Conservation (phyloP, 2,888 invertebrate species). For the Pseudococcus longispinus region DNA sequence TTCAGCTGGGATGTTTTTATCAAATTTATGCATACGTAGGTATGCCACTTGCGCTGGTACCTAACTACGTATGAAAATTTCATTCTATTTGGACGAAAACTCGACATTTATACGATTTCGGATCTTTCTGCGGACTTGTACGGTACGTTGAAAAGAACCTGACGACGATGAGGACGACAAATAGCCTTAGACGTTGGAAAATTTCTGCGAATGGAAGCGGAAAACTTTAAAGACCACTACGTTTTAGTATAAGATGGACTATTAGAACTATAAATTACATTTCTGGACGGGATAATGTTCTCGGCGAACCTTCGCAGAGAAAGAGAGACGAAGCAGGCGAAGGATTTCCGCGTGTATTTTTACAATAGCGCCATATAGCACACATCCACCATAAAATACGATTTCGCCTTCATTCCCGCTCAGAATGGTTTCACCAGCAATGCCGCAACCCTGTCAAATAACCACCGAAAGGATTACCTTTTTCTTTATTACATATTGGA, state of each 20-base stretch:
- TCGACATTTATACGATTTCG: neutral
- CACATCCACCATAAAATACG: slow-evolving; percentile 39
- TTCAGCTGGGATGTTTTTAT: neutral
- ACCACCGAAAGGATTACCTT: slow-evolving; percentile 56
- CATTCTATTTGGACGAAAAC: neutral
- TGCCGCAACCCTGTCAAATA: slow-evolving; percentile 52
- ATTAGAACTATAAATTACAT: slow-evolving; percentile 56
- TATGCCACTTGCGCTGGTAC: too few relatives aligned
- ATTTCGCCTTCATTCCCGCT: slow-evolving; percentile 48
- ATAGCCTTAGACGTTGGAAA: neutral
- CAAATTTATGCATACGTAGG: neutral
- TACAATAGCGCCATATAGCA: slow-evolving; percentile 14
- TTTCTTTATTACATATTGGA: slow-evolving; percentile 57
- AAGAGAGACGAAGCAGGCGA: slow-evolving; percentile 26
- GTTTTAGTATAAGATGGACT: slow-evolving; percentile 53
- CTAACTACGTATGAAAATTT: neutral
- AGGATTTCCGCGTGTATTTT: slow-evolving; percentile 54
- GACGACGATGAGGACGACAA: neutral
- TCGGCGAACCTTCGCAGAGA: neutral
- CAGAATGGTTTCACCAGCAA: slow-evolving; percentile 47
- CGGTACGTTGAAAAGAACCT: neutral
- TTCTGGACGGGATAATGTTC: slow-evolving; percentile 56
- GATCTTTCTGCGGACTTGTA: neutral
- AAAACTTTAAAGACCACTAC: slow-evolving; percentile 48
- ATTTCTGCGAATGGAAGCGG: slow-evolving; percentile 17